Evolutionary conservation across 2,797 vertebrate genomes (phyloP), one percentile per base, ranked within the genome.

Genomic region (Pantherophis alleghaniensis): DNA sequence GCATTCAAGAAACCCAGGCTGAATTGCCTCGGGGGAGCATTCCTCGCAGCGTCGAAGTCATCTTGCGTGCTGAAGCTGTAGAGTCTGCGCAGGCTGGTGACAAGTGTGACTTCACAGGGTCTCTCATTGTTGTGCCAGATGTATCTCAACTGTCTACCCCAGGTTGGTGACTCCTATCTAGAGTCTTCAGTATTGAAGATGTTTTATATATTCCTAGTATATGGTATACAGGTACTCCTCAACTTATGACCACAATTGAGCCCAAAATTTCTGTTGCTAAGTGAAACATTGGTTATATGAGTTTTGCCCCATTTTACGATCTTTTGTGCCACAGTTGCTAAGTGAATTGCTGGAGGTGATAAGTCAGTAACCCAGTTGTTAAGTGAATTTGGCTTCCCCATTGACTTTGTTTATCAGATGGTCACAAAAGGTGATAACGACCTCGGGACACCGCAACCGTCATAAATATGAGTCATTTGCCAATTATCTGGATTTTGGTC

Each of bases 21-120:
- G 99, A 99, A 97, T 98, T 99, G 87, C 99, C 99, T 0, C 98
- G 99, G 0, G 99, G 99, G 24, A 99, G 99, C 87, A 99, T 99
- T 89, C 99, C 99, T 0, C 99, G 99, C 10, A 99, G 99, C 7
- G 95, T 99, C 93, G 99, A 99, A 96, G 97, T 99, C n/a, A 97
- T 99, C 94, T 96, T 99, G 95, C 98, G 99, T 88, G 99, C 99
- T 0, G 99, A 99, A 97, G 99, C 99, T 0, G 99, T 99, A 95
- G 99, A 99, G 88, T 99, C 98, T 0, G 99, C 99, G 18, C 99
- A 99, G 97, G 99, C 99, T 0, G 99, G 99, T 6, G 99, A 99
- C 97, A 99, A 98, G 22, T 99, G 99, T 79, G 99, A 99, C 97
- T 99, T 99, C 95, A 99, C 98, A 0, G 99, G 99, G 18, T 98